phyloP scores from a whole-genome alignment of 2,888 invertebrate species.

The Drosophila vallismaia region DNA sequence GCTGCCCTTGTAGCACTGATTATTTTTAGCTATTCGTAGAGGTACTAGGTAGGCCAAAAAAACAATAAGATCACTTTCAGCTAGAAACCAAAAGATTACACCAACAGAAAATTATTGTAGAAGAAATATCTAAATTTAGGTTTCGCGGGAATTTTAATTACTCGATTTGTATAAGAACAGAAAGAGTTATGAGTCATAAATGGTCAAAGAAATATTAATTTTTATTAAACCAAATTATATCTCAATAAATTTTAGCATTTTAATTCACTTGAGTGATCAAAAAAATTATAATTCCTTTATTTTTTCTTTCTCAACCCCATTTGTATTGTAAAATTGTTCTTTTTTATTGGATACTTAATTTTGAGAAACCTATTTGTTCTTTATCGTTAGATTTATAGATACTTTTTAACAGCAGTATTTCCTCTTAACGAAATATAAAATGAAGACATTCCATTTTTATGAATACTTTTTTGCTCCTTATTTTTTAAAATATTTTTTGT shows the following conservation, averaged over 20 bases:
- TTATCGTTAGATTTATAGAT: no score
- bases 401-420: no score
- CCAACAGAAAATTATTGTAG: background rate
- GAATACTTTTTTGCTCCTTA: no score
- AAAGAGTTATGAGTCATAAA: background rate
- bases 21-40: conserved; percentile 30
- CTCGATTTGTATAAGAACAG: background rate
- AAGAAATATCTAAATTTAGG: background rate
- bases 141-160: background rate
- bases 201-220: background rate
- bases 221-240: background rate
- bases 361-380: no score
- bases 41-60: conserved; percentile 7
- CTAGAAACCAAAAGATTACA: conserved; percentile 1
- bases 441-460: no score
- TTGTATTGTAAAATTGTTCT: no score
- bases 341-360: no score
- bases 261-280: background rate
- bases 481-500: no score
- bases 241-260: background rate
- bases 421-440: no score
- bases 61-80: conserved; percentile 13
- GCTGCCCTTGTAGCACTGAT: conserved; percentile 23
- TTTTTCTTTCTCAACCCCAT: no score
- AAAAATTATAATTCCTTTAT: no score